These are phyloP conservation scores for Zalophus californianus DNA, from an alignment of 2,797 vertebrate genomes.

Conservation along the genomic window DNA sequence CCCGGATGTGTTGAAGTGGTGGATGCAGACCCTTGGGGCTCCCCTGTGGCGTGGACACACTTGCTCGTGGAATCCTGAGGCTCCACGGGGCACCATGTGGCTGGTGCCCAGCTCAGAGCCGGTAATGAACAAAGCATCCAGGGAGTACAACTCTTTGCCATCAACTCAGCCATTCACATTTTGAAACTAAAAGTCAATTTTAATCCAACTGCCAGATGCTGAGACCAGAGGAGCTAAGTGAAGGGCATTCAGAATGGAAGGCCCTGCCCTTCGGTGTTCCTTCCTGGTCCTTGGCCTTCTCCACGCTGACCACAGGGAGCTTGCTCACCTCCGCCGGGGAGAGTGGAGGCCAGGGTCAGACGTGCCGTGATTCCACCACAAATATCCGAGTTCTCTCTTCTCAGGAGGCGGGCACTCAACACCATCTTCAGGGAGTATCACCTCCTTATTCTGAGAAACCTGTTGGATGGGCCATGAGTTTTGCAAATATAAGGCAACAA, in stretches of 20 bases:
- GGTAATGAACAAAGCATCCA: fast-evolving
- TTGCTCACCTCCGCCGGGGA: not conserved
- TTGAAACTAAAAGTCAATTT: not conserved
- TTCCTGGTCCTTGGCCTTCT: fast-evolving
- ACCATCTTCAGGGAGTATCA: fast-evolving
- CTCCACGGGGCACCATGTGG: not conserved
- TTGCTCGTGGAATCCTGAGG: not conserved
- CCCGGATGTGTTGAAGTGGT: not conserved
- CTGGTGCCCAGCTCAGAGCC: not conserved
- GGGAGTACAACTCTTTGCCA: not conserved
- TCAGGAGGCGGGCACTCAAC: no score
- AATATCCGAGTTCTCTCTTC: fast-evolving
- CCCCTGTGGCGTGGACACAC: not conserved
- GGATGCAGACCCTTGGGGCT: not conserved
- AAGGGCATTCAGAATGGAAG: not conserved
- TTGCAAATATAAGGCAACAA: not conserved
- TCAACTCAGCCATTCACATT: not conserved
- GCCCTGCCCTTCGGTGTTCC: not conserved
- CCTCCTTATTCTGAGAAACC: not conserved
- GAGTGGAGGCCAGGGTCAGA: fast-evolving
- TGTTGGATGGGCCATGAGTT: not conserved
- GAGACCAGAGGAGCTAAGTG: not conserved
- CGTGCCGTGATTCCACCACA: fast-evolving
- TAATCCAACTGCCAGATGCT: not conserved
- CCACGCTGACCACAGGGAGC: not conserved